Evolutionary conservation across 1,140 invertebrate species (phyloP), one percentile per base, ranked within the genome.

Genomic region (Rhyacophila brunnea): DNA sequence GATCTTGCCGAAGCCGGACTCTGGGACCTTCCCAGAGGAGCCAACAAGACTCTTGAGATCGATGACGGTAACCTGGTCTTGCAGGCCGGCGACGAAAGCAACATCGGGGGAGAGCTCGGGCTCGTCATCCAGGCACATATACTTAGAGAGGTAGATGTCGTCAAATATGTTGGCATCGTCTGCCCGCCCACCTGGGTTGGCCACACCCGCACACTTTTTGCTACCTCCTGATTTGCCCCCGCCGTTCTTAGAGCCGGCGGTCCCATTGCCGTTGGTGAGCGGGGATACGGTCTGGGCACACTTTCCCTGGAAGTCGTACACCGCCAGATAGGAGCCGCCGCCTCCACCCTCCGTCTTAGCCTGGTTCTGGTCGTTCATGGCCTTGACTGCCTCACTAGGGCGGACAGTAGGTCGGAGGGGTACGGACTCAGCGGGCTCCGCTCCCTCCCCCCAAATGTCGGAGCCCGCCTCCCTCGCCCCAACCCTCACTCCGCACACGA

Each of bases 291-390:
- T 73, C 50, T 70, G 57, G 1, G 74, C 74, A 64, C 62, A 65
- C 50, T 65, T 60, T 18, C 72, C 74, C 57, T 75, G 72, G 69
- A 79, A 76, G 45, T 78, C 75, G 28, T 78, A 79, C 4, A 76
- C 78, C 53, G 78, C 46, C 32, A 79, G 67, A 63, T 75, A 79
- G 38, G 75, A 66, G 71, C 74, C 77, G 69, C 74, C 75, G 48
- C 73, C 71, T 55, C 74, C 77, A 5, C 23, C 23, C 4, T 28
- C 23, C 49, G 67, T 79, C 51, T 77, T 78, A 9, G 75, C 75
- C 65, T 79, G 72, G 42, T 79, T 79, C 46, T 77, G 72, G 53
- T 77, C 74, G 62, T 79, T 78, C 77, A 79, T 79, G 3, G 74
- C 75, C 60, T 77, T 68, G 14, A 79, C 68, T 49, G 64, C 73